These are phyloP conservation scores for Antechinus stuartii DNA, from an alignment of 2,113 vertebrate genomes.

Conservation along the genomic window DNA sequence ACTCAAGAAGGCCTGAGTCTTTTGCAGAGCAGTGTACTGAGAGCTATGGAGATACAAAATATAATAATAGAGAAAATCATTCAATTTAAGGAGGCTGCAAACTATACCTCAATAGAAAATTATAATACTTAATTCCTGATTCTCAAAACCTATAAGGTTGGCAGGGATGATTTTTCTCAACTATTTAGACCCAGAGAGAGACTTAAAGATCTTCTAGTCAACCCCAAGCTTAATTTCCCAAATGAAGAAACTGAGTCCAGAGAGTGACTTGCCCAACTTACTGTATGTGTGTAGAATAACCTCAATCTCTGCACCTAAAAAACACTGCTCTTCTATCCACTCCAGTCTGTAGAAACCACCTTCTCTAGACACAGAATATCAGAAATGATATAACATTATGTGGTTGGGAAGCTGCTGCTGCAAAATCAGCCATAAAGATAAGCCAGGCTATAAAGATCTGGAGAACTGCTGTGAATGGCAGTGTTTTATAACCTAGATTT, in stretches of 20 bases:
- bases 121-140: background rate
- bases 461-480: fast-evolving
- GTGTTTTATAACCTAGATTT: fast-evolving
- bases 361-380: background rate
- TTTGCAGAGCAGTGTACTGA: background rate
- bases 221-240: background rate
- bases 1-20: too few species aligned
- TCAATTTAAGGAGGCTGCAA: background rate
- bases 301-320: background rate
- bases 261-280: background rate
- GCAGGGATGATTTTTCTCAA: background rate
- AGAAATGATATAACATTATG: background rate
- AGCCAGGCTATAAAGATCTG: fast-evolving
- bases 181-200: background rate
- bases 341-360: background rate
- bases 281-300: background rate
- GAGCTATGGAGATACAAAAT: background rate
- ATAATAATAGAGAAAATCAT: background rate
- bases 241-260: background rate
- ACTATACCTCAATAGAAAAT: background rate
- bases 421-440: background rate
- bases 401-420: background rate
- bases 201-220: background rate
- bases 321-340: background rate
- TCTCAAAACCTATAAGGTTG: background rate